These are phyloP conservation scores for Petrocephalus zakoni DNA, from an alignment of 2,113 vertebrate species.

Conservation along the genomic window DNA sequence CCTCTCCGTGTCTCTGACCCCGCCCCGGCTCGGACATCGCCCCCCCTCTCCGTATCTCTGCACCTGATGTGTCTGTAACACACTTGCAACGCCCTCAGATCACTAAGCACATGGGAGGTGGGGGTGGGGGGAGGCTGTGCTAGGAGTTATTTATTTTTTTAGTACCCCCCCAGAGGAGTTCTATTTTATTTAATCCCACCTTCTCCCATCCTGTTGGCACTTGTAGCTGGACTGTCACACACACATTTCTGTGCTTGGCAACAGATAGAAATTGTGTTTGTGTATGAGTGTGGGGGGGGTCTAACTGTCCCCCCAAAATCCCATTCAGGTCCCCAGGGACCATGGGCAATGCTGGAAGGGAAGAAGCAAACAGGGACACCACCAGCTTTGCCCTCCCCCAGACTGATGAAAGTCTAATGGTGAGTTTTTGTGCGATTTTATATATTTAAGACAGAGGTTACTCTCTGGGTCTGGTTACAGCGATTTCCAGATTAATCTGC, in stretches of 20 bases:
- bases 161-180: not conserved
- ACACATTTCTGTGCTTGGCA: not conserved
- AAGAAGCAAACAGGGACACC: not conserved
- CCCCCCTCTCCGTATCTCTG: not conserved
- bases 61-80: not conserved
- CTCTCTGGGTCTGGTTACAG: not conserved
- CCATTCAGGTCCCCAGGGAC: not conserved
- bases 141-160: not conserved
- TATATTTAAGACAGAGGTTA: not conserved
- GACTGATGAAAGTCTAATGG: conserved; percentile 7
- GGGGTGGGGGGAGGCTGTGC: not conserved
- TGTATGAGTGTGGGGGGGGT: not conserved
- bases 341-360: no score
- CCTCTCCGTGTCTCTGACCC: not conserved
- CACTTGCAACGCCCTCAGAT: not conserved
- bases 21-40: no score
- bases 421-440: not conserved
- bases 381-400: not conserved
- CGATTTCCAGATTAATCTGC: not conserved
- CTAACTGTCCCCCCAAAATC: not conserved
- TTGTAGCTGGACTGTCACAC: not conserved
- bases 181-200: not conserved
- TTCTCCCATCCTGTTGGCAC: not conserved
- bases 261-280: not conserved
- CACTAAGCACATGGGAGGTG: not conserved